Percentiles rank a stretch among this genome's conserved stretches.
Conservation (phyloP, 2,113 vertebrate species). For the Lepisosteus osseus region DNA sequence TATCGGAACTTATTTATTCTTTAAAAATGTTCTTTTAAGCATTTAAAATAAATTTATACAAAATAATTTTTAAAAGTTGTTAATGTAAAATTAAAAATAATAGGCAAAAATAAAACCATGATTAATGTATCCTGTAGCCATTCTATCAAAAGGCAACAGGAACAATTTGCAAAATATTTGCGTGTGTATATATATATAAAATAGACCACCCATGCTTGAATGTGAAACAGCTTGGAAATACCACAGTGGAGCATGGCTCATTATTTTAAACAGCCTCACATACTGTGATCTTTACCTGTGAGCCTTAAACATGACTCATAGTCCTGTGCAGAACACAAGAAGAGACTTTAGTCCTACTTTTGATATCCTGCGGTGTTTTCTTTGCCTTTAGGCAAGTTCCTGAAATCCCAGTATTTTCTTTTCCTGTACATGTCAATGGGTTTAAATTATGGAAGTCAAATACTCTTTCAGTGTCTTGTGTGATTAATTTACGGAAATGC, state of each 20-base stretch:
- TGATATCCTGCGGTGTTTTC: not conserved
- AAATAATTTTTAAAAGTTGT: too few relatives aligned
- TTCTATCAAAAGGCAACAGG: too few relatives aligned
- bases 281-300: not conserved
- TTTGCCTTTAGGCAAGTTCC: constrained; percentile 1
- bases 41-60: too few relatives aligned
- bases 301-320: not conserved
- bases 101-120: too few relatives aligned
- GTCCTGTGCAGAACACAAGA: not conserved
- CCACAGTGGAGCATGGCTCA: not conserved
- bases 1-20: too few relatives aligned
- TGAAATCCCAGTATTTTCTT: not conserved
- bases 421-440: not conserved
- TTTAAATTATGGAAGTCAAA: not conserved
- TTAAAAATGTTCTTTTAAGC: too few relatives aligned
- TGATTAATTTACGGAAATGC: constrained; percentile 6
- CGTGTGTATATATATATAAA: too few relatives aligned
- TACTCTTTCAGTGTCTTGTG: not conserved
- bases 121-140: too few relatives aligned
- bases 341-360: not conserved
- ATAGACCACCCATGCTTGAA: too few relatives aligned
- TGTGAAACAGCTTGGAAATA: not conserved
- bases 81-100: too few relatives aligned
- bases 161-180: too few relatives aligned
- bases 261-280: not conserved